Percentiles rank a stretch among this genome's conserved stretches.
Conservation (phyloP, 1,140 invertebrate genomes). For the Drosophila athabasca region DNA sequence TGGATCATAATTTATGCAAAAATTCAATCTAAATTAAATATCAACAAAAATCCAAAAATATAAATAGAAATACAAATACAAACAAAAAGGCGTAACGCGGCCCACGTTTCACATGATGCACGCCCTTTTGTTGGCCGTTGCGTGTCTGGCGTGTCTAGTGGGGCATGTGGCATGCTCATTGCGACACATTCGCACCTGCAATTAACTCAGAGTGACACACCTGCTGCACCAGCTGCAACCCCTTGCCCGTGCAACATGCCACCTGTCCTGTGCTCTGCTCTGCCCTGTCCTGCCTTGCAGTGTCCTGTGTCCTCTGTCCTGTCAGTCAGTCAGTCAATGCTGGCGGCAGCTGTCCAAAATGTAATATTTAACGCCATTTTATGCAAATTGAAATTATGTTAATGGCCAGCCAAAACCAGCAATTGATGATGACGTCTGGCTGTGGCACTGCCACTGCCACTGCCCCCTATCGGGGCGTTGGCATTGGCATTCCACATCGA, state of each 20-base stretch:
- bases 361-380: slow-evolving; percentile 79
- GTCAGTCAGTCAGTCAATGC: slow-evolving; percentile 48
- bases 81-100: not conserved
- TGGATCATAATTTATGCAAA: slow-evolving; percentile 58
- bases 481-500: too few species aligned
- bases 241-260: too few species aligned
- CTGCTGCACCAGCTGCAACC: not conserved
- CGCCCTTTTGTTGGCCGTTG: not conserved
- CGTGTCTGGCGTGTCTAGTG: slow-evolving; percentile 45
- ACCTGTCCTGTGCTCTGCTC: not conserved
- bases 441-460: not conserved
- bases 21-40: slow-evolving; percentile 74
- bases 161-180: slow-evolving; percentile 50
- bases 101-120: too few species aligned
- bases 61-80: slow-evolving; percentile 16
- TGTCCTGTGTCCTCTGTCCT: not conserved
- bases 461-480: too few species aligned
- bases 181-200: slow-evolving; percentile 76
- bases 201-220: slow-evolving; percentile 51
- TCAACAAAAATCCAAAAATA: slow-evolving; percentile 14
- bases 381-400: slow-evolving; percentile 82
- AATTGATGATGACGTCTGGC: slow-evolving; percentile 44
- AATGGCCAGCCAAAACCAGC: slow-evolving; percentile 58
- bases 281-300: slow-evolving; percentile 8
- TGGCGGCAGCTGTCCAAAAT: slow-evolving; percentile 62